Base-by-base conservation (phyloP, 2,888 invertebrate genomes). In the Eucriotettix oculatus region DNA sequence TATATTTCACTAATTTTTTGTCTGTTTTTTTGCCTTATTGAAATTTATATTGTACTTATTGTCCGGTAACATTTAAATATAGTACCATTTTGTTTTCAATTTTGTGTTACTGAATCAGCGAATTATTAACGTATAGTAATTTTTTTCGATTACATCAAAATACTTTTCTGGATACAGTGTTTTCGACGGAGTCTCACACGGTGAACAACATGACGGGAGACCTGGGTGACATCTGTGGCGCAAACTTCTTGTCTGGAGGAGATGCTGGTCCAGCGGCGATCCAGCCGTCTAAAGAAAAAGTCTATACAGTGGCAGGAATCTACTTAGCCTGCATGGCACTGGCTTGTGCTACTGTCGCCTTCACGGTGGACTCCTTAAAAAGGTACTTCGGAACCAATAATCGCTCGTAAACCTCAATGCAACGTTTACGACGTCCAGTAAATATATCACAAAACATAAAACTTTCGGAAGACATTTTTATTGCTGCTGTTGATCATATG, bases 311-410 rank as follows among this genome's bases (percentile, higher is more conserved):
- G 12, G 76, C 77, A 58, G 79, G 73, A 16, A 80, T 84, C 58
- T 84, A 83, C 67, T 71, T 84, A 0, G 79, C 75, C 0, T 83
- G 82, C 66, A 81, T 83, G 69, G 74, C 80, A 0, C 71, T 78
- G 1, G 84, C 84, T 0, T 77, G 80, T 2, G 64, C 81, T 7
- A 77, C 85, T 7, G 77, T 85, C 0, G 76, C 77, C 0, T 58
- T 83, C 42, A 79, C 84, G 56, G 78, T 86, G 1, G 85, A 85
- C 67, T 78, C 81, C 1, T 75, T 83, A 68, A 77, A 76, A 62
- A 76, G 78, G 77, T 81, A 72, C 55, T 29, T 29, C 29, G 7
- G 7, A 29, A 29, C 29, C 29, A 29, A n/a, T 29, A 29, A 29
- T 29, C 29, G 29, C 29, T 29, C 29, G 29, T 29, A 29, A 29